A percentile compares a stretch with the other conserved stretches of the same genome.
Evolutionary conservation across 2,113 vertebrate genomes (phyloP).

Genomic region (Sterna hirundo): DNA sequence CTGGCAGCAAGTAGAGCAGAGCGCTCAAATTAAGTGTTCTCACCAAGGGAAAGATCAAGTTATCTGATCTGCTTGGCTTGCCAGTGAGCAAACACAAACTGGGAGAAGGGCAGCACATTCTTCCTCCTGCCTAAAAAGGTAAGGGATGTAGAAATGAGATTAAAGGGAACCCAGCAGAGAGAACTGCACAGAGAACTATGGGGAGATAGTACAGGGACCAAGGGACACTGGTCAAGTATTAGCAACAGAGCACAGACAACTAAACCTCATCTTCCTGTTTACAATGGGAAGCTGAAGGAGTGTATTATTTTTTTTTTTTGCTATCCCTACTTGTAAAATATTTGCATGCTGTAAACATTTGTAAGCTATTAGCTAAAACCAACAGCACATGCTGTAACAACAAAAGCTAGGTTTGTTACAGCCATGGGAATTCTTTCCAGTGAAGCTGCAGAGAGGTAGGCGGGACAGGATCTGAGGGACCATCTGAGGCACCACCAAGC

Average conservation of each 20-base stretch:
- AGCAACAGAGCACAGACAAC: not conserved
- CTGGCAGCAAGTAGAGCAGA: not conserved
- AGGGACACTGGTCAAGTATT: not conserved
- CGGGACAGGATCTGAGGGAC: not conserved
- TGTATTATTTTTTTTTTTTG: not conserved
- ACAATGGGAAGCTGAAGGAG: not conserved
- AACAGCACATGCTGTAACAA: not conserved
- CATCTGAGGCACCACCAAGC: not conserved
- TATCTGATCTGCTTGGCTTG: fast-evolving
- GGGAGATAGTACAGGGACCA: not conserved
- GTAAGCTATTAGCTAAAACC: slow-evolving; percentile 21
- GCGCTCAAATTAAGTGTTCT: not conserved
- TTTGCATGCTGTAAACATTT: not conserved
- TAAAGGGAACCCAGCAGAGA: not conserved
- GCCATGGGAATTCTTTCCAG: not conserved
- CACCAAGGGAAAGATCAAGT: not conserved
- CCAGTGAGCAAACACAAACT: not conserved
- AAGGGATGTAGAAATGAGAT: not conserved
- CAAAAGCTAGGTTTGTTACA: slow-evolving; percentile 16
- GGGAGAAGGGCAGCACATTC: not conserved
- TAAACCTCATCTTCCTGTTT: not conserved
- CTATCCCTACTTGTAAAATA: not conserved
- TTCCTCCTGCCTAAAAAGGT: not conserved
- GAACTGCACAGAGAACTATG: not conserved
- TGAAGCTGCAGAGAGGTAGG: not conserved